Evolutionary conservation across 2,888 invertebrate genomes (phyloP), one percentile per base, ranked within the genome.

Genomic region (Sinodicranocentrus sp.): DNA sequence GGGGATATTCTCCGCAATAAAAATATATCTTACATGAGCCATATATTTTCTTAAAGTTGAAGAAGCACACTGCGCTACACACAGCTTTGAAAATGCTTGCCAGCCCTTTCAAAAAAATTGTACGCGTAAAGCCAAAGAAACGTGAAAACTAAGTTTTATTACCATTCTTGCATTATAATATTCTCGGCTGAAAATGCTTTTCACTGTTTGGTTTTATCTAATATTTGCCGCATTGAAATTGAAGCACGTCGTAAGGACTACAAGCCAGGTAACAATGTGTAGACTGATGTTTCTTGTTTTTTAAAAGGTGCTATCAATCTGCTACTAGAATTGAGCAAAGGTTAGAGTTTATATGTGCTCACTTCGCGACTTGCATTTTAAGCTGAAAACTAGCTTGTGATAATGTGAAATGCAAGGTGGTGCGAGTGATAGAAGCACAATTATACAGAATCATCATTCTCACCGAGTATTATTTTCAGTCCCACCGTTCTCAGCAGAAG

Each of bases 251-350:
- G 23, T 57, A n/a, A n/a, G 25, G 10, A 57, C 19, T 57, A 57
- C 48, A 57, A 57, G 21, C 25, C 13, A 8, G 57, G 10, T 57
- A 57, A 57, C 23, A 15, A 57, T 57, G 57, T 25, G 57, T 25
- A 25, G 25, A 57, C 57, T 54, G 54, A 23, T 25, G 57, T 25
- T 57, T 21, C 54, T 63, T 33, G 23, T 67, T 67, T 25, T 61
- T 61, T 67, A 21, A 67, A 67, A 70, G 52, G 70, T 70, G 52
- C 28, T 70, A 70, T 52, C 70, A 70, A 23, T n/a, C 39, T 33
- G 71, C 71, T 71, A 71, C 71, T 28, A 71, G 71, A 71, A 71
- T 71, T 71, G 39, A 71, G 71, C 71, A 71, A 15, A 21, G 10
- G n/a, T 48, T 57, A 57, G 1, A 54, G 19, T 26, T 25, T n/a